Conservation (phyloP, 2,113 vertebrate species). For the Chrysemys picta region DNA sequence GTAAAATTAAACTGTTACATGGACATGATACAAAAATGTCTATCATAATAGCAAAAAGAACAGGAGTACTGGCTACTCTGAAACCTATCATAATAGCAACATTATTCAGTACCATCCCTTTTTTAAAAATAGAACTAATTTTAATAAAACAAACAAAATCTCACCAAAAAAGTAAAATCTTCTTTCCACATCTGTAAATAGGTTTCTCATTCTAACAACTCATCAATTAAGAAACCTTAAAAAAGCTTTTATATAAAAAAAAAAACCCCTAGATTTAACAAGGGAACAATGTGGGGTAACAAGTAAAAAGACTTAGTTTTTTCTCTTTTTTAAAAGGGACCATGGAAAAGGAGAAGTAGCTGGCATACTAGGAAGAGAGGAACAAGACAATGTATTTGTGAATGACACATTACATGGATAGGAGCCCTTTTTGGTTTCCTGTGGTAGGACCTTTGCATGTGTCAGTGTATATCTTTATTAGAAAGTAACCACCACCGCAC, state of each 20-base stretch:
- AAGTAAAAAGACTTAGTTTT: conserved; percentile 58
- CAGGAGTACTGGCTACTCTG: too few species aligned
- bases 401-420: not conserved
- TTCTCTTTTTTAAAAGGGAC: conserved; percentile 1
- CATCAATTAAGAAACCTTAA: not conserved
- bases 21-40: conserved; percentile 6
- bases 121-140: too few species aligned
- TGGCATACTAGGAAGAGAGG: not conserved
- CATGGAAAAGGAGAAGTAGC: conserved; percentile 29
- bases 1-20: not conserved
- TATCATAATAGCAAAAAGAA: conserved; percentile 36
- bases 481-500: not conserved
- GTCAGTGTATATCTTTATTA: accelerated
- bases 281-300: conserved; percentile 59
- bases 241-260: not conserved
- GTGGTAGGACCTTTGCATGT: not conserved
- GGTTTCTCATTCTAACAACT: not conserved
- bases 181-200: not conserved
- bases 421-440: not conserved
- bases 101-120: too few species aligned
- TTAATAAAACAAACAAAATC: not conserved
- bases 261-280: not conserved
- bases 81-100: not conserved
- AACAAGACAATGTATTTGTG: not conserved
- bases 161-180: conserved; percentile 46